Percentiles rank a stretch among this genome's conserved stretches.
Evolutionary conservation across 2,797 vertebrate genomes (phyloP).

Genomic region (Tachyglossus aculeatus): DNA sequence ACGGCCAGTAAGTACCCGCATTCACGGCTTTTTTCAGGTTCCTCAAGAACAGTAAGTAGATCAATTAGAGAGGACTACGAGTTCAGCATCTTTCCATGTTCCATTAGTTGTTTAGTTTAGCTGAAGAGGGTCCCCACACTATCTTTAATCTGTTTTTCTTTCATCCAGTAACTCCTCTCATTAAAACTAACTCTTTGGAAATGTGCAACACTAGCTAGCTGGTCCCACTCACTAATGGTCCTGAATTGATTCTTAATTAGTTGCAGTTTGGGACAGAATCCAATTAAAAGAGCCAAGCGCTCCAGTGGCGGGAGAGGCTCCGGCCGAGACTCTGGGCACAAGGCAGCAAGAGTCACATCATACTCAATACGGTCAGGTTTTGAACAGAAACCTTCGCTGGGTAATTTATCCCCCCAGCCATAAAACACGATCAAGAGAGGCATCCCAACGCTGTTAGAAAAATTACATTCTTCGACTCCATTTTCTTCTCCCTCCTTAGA

Average conservation of each 20-base stretch:
- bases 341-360: slow-evolving; percentile 65
- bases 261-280: slow-evolving; percentile 90
- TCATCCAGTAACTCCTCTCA: slow-evolving; percentile 77
- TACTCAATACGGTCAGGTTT: slow-evolving; percentile 46
- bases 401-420: slow-evolving; percentile 70
- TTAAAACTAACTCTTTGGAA: slow-evolving; percentile 90
- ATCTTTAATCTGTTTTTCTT: slow-evolving; percentile 86
- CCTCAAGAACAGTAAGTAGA: slow-evolving; percentile 90
- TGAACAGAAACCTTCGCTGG: slow-evolving; percentile 61
- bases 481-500: slow-evolving; percentile 58
- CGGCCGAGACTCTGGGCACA: slow-evolving; percentile 50
- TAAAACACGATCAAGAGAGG: slow-evolving; percentile 72
- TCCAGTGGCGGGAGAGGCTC: slow-evolving; percentile 51
- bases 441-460: slow-evolving; percentile 66
- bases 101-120: slow-evolving; percentile 88
- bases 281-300: slow-evolving; percentile 81
- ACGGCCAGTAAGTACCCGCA: slow-evolving; percentile 89
- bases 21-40: slow-evolving; percentile 86
- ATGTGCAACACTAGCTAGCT: slow-evolving; percentile 89
- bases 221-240: slow-evolving; percentile 90
- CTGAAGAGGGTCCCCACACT: slow-evolving; percentile 85
- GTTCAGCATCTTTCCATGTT: slow-evolving; percentile 97
- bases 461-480: slow-evolving; percentile 59
- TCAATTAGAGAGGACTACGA: slow-evolving; percentile 95
- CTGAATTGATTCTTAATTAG: slow-evolving; percentile 99